phyloP scores from a whole-genome alignment of 2,888 invertebrate species.

The Tuberolachnus salignus region DNA sequence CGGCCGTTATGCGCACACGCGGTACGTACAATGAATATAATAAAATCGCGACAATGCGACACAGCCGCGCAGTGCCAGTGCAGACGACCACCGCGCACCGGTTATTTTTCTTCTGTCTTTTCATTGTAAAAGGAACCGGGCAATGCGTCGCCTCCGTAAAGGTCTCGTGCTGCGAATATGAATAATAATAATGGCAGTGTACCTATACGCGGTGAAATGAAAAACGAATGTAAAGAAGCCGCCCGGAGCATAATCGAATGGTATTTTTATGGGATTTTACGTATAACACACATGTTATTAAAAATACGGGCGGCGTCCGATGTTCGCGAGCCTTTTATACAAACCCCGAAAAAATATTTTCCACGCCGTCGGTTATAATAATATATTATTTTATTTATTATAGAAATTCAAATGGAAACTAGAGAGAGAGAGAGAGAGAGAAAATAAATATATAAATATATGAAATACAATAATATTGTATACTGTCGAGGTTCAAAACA shows the following conservation, averaged over 20 bases:
- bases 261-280: not conserved
- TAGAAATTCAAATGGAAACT: too few relatives aligned
- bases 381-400: too few relatives aligned
- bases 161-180: conserved; percentile 33
- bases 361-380: not conserved
- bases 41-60: not conserved
- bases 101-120: conserved; percentile 1
- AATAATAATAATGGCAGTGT: conserved; percentile 12
- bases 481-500: not conserved
- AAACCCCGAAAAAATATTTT: conserved; percentile 22
- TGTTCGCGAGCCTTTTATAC: conserved; percentile 17
- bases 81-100: not conserved
- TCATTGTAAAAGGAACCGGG: not conserved
- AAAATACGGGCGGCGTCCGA: not conserved
- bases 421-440: too few relatives aligned
- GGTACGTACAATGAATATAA: too few relatives aligned
- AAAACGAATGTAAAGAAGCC: conserved; percentile 33
- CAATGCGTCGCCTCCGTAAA: not conserved
- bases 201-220: not conserved
- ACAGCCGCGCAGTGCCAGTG: too few relatives aligned
- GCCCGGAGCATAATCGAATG: too few relatives aligned
- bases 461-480: too few relatives aligned
- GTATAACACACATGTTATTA: not conserved
- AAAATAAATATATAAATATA: too few relatives aligned
- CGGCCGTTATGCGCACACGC: too few relatives aligned